phyloP scores from a whole-genome alignment of 2,797 vertebrate genomes.

The Pseudochirops corinnae region DNA sequence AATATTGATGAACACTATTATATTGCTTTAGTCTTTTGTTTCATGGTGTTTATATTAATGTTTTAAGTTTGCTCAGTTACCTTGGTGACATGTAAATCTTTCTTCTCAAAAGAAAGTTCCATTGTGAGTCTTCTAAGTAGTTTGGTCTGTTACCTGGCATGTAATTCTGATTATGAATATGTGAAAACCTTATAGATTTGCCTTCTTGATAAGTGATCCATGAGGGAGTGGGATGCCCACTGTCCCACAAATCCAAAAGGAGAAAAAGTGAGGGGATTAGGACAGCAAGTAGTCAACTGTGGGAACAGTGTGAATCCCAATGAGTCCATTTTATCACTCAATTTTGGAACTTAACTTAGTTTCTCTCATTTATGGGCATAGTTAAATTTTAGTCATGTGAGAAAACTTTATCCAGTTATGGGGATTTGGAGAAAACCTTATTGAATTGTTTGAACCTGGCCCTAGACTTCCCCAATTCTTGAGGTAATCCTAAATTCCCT shows the following conservation, averaged over 20 bases:
- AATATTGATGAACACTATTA: background rate
- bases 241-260: too few species aligned
- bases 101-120: background rate
- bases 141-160: background rate
- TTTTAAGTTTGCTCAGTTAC: background rate
- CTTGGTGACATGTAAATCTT: background rate
- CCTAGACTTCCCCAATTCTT: background rate
- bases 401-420: background rate
- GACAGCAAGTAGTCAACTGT: too few species aligned
- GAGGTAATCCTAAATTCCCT: background rate
- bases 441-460: background rate
- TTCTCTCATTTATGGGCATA: background rate
- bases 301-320: too few species aligned
- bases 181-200: background rate
- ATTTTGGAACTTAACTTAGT: background rate
- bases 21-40: background rate
- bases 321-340: background rate
- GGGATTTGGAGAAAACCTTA: background rate
- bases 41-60: background rate
- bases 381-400: background rate
- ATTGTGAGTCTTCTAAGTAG: background rate
- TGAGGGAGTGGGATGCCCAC: background rate
- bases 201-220: background rate
- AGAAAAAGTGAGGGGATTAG: too few species aligned
- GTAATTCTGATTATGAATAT: background rate